Evolutionary conservation across 1,140 invertebrate genomes (phyloP).

Genomic region (Drosophila nigrodunni): DNA sequence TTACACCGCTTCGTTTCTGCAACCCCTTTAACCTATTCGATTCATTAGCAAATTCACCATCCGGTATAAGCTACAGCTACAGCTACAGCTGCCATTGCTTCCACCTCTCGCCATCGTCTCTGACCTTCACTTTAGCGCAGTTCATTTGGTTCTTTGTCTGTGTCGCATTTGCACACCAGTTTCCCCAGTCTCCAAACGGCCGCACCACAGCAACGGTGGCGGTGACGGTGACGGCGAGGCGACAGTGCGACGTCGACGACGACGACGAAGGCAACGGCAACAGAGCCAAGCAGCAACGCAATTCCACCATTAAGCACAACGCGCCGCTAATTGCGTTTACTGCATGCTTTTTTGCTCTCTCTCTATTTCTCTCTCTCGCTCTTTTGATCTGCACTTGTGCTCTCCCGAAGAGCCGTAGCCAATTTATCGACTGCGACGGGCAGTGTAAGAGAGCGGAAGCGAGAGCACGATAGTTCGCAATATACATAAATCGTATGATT

Average conservation of each 20-base stretch:
- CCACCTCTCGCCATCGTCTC: slow-evolving; percentile 23
- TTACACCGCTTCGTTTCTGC: no score
- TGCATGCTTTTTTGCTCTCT: slow-evolving; percentile 23
- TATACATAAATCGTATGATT: slow-evolving; percentile 16
- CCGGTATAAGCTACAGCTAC: slow-evolving; percentile 19
- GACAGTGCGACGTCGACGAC: background rate
- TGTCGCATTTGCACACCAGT: slow-evolving; percentile 40
- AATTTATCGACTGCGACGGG: slow-evolving; percentile 17
- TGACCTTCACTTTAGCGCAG: slow-evolving; percentile 62
- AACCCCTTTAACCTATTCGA: slow-evolving; percentile 14
- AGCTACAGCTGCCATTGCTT: background rate
- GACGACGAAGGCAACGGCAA: background rate
- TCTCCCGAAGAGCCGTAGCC: background rate
- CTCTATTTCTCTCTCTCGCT: slow-evolving; percentile 18
- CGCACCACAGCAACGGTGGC: background rate
- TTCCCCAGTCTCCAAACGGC: slow-evolving; percentile 26
- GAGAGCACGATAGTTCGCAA: slow-evolving; percentile 1
- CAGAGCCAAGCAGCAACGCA: slow-evolving; percentile 32
- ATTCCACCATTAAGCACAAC: slow-evolving; percentile 50
- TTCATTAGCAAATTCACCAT: slow-evolving; percentile 43
- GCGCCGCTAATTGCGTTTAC: slow-evolving; percentile 60
- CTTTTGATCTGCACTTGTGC: no score
- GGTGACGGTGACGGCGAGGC: background rate
- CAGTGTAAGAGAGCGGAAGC: background rate
- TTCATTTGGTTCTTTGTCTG: slow-evolving; percentile 74